Base-by-base conservation (phyloP, 2,113 vertebrate genomes). In the Hyperopisus bebe region DNA sequence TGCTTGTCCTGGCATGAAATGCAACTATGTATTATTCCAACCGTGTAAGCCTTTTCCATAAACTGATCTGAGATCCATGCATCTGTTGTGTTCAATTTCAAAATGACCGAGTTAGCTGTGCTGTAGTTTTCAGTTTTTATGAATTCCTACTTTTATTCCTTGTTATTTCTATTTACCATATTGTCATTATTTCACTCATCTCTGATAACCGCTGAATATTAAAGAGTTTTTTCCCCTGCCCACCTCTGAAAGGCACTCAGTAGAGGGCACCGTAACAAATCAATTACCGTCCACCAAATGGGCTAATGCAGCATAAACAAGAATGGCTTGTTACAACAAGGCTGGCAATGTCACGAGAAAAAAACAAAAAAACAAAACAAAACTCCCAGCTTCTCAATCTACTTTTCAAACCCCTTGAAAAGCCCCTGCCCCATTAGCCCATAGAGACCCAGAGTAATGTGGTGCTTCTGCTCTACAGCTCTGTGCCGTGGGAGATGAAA, bases 211-310 rank as follows among this genome's bases (percentile, higher is more conserved):
- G 24, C 87, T 27, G 87, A 46, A 48, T 66, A n/a, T 88, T 70
- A 27, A 66, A 70, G 5, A 31, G 42, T 44, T 66, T 21, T 39
- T 70, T 53, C 50, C 62, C 46, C 9, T 48, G 35, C 47, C 39
- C 19, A 88, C 87, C 44, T 55, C 58, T 42, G 19, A 51, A 39
- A 62, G 55, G 21, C 53, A n/a, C 48, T 86, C 13, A 86, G n/a
- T 31, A 50, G 48, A 86, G 84, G 6, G 48, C 35, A 46, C 39
- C 35, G 44, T 44, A 88, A 66, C 87, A 27, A 47, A 88, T 88
- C 58, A 70, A 70, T 88, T 88, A 88, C 27, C 85, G 42, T 86
- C 39, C 47, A 86, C 47, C 85, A 50, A 86, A 86, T 88, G 27
- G 39, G 21, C 53, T 88, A 62, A 58, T 88, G n/a, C 42, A n/a